Conservation (phyloP, 2,113 vertebrate genomes). For the Hemichromis elongatus region DNA sequence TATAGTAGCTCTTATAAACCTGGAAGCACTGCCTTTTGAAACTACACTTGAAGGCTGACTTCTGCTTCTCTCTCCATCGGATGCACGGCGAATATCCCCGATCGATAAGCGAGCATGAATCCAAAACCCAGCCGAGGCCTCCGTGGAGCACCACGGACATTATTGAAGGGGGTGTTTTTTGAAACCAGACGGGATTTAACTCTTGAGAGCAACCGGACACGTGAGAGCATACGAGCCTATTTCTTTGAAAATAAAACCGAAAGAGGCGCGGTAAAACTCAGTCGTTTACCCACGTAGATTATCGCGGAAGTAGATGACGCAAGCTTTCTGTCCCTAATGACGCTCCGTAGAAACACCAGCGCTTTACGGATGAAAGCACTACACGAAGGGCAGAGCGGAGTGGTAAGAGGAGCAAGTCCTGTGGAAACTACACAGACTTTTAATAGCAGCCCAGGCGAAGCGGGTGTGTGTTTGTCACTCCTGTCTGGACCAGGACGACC, state of each 20-base stretch:
- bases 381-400: background rate
- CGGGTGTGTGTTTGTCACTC: background rate
- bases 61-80: background rate
- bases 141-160: slow-evolving; percentile 78
- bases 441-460: background rate
- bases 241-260: background rate
- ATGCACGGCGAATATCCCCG: slow-evolving; percentile 42
- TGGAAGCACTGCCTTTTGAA: slow-evolving; percentile 62
- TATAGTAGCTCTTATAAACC: slow-evolving; percentile 21
- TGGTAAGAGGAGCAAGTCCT: background rate
- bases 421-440: background rate
- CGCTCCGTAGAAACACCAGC: background rate
- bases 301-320: background rate
- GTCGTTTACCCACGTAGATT: fast-evolving
- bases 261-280: background rate
- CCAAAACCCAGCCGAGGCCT: slow-evolving; percentile 77
- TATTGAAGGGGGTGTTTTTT: fast-evolving
- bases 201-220: background rate
- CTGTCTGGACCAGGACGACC: background rate
- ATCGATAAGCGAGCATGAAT: slow-evolving; percentile 79
- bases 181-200: background rate
- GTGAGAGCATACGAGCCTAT: background rate
- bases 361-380: background rate
- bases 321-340: fast-evolving
- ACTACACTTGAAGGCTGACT: slow-evolving; percentile 2